phyloP scores from a whole-genome alignment of 2,113 vertebrate genomes.

The Triplophysa dalaica region DNA sequence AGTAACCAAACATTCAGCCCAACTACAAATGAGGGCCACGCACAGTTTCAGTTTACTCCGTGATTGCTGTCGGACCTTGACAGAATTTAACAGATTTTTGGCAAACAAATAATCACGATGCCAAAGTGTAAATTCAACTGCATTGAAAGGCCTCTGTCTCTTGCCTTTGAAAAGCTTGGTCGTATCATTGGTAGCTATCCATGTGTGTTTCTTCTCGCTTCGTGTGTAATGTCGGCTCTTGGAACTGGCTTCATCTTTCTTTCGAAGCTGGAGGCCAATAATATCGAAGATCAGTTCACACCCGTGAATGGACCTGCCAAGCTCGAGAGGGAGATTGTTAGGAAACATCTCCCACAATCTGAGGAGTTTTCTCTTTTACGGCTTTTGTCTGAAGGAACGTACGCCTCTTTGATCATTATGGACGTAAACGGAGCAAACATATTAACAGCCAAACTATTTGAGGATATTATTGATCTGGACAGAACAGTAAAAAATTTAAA shows the following conservation, averaged over 20 bases:
- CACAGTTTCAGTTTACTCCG: background rate
- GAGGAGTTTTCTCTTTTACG: slow-evolving; percentile 66
- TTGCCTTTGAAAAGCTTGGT: slow-evolving; percentile 60
- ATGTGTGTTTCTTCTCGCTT: slow-evolving; percentile 67
- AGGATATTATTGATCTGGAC: slow-evolving; percentile 60
- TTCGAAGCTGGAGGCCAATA: slow-evolving; percentile 55
- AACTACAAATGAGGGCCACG: background rate
- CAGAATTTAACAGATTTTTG: background rate
- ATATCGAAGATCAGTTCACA: slow-evolving; percentile 73
- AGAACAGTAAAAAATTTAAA: background rate
- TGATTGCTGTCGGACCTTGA: background rate
- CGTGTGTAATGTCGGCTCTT: slow-evolving; percentile 55
- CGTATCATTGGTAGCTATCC: slow-evolving; percentile 61
- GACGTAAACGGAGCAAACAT: slow-evolving; percentile 9
- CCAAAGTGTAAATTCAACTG: slow-evolving; percentile 60
- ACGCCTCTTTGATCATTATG: slow-evolving; percentile 61
- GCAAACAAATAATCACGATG: background rate
- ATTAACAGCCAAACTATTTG: slow-evolving; percentile 48
- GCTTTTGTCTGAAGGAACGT: slow-evolving; percentile 59
- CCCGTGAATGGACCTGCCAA: slow-evolving; percentile 67
- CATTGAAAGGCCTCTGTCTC: slow-evolving; percentile 62
- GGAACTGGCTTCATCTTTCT: slow-evolving; percentile 65
- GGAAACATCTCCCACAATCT: slow-evolving; percentile 54
- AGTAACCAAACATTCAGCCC: background rate
- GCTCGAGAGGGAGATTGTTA: slow-evolving; percentile 64